Conservation (phyloP, 2,888 invertebrate species). For the Kuschelorhynchus macadamiae region DNA sequence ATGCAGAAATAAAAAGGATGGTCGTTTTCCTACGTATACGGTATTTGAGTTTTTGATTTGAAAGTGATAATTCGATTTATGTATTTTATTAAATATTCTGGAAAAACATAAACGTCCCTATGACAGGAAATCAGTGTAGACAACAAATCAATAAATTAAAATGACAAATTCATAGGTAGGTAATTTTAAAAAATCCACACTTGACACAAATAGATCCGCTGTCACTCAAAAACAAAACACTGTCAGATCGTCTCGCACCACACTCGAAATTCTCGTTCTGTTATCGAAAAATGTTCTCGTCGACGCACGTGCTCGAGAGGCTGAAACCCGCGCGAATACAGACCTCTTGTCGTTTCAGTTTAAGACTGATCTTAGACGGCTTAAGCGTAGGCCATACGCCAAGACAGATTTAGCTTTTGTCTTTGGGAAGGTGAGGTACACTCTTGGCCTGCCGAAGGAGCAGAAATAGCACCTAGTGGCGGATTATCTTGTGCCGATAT, state of each 20-base stretch:
- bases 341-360: slow-evolving; percentile 59
- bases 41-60: no score
- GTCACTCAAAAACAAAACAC: not conserved
- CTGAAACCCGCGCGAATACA: slow-evolving; percentile 54
- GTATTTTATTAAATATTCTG: no score
- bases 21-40: no score
- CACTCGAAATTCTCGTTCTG: slow-evolving; percentile 14
- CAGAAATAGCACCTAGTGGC: slow-evolving; percentile 41
- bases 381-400: slow-evolving; percentile 47
- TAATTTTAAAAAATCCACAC: no score
- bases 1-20: no score
- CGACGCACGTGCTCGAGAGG: slow-evolving; percentile 56
- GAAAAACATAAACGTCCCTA: no score
- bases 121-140: no score
- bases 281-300: slow-evolving; percentile 23
- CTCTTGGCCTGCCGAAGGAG: slow-evolving; percentile 21
- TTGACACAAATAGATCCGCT: no score
- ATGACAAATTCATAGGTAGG: not conserved
- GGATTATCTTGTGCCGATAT: not conserved
- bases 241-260: not conserved
- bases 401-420: slow-evolving; percentile 55
- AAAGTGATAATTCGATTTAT: no score
- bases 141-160: no score
- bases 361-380: slow-evolving; percentile 57
- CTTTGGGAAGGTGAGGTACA: slow-evolving; percentile 54